phyloP scores from a whole-genome alignment of 2,888 invertebrate genomes.

The Caradrina kadenii region DNA sequence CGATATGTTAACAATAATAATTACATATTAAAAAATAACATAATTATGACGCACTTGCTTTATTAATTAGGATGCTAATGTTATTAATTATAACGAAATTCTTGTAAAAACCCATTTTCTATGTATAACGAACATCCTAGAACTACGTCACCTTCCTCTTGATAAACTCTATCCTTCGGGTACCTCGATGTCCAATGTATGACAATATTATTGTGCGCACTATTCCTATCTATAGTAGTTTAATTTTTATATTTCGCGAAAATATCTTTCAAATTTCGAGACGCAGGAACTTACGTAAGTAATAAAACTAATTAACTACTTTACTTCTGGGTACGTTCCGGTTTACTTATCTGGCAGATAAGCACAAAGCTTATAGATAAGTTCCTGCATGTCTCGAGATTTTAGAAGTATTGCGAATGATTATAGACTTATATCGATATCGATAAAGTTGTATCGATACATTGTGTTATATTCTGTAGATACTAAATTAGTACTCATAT shows the following conservation, averaged over 20 bases:
- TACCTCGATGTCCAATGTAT: conserved; percentile 75
- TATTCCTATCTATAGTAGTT: conserved; percentile 78
- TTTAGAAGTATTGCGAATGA: conserved; percentile 19
- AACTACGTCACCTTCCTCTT: conserved; percentile 18
- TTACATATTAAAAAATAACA: background rate
- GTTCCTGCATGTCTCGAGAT: conserved; percentile 21
- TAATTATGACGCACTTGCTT: conserved; percentile 4
- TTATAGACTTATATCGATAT: conserved; percentile 35
- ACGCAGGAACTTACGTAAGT: background rate
- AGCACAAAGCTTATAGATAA: background rate
- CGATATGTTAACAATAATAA: background rate
- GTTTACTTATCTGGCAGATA: background rate
- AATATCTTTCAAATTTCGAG: conserved; percentile 21
- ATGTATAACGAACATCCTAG: conserved; percentile 25
- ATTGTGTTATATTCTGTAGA: conserved; percentile 51
- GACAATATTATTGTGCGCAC: conserved; percentile 81
- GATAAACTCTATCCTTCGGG: conserved; percentile 23
- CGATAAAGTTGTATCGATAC: conserved; percentile 27
- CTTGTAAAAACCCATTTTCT: conserved; percentile 39
- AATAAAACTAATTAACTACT: too few relatives aligned
- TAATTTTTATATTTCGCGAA: conserved; percentile 53
- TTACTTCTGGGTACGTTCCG: background rate
- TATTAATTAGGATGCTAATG: conserved; percentile 27
- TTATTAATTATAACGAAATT: conserved; percentile 9
- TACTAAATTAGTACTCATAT: conserved; percentile 47